These are phyloP conservation scores for Umimayanthus chanpuru DNA, from an alignment of 92 coral and sea anemone genomes.

Conservation along the genomic window DNA sequence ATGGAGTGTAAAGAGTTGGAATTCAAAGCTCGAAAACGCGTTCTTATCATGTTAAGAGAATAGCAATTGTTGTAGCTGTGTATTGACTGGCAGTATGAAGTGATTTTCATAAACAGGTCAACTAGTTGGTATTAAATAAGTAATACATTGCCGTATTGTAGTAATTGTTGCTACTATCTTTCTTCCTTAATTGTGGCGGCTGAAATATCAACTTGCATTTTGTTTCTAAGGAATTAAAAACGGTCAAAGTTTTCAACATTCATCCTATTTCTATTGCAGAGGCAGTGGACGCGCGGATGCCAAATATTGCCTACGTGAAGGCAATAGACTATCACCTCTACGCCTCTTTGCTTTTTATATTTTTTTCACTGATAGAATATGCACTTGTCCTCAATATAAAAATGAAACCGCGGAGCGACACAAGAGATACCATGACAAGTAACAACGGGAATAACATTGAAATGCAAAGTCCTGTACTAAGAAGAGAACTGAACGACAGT, in stretches of 20 bases:
- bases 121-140: no score
- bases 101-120: no score
- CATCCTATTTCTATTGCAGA: neutral
- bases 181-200: no score
- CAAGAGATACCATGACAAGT: neutral
- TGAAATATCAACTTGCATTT: no score
- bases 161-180: no score
- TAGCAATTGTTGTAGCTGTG: no score
- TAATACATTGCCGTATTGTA: no score
- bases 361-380: slow-evolving; percentile 30
- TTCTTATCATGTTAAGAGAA: no score
- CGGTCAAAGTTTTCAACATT: neutral
- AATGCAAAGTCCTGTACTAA: neutral
- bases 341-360: slow-evolving; percentile 32
- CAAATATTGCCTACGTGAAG: slow-evolving; percentile 33
- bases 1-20: no score
- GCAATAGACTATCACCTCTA: slow-evolving; percentile 35
- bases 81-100: no score
- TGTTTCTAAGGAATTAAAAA: no score
- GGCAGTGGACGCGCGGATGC: slow-evolving; percentile 33
- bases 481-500: neutral
- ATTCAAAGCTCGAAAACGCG: no score
- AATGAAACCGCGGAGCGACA: neutral
- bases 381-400: slow-evolving; percentile 37
- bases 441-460: neutral